A percentile compares a stretch with the other conserved stretches of the same genome.
Evolutionary conservation across 2,888 invertebrate species (phyloP).

Genomic region (Pachydiplax longipennis): DNA sequence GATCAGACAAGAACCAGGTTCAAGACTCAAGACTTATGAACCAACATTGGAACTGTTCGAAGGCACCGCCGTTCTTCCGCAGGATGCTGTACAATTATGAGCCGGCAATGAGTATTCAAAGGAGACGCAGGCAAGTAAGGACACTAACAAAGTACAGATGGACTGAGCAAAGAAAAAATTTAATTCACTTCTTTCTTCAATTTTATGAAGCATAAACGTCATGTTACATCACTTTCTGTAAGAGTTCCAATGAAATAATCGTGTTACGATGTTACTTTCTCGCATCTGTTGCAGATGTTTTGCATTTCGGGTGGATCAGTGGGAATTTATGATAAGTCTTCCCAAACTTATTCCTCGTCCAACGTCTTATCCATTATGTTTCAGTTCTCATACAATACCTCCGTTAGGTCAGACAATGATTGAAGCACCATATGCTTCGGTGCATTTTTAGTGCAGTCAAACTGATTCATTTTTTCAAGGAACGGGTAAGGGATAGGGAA

Average conservation of each 20-base stretch:
- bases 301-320: conserved; percentile 80
- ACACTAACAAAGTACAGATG: conserved; percentile 90
- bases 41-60: conserved; percentile 88
- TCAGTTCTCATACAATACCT: neutral
- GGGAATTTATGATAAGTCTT: conserved; percentile 75
- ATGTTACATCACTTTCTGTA: neutral
- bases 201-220: conserved; percentile 8
- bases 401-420: too few species aligned
- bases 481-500: too few species aligned
- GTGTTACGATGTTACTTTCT: conserved; percentile 64
- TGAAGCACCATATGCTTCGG: too few species aligned
- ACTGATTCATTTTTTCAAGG: too few species aligned
- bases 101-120: conserved; percentile 71
- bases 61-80: conserved; percentile 90
- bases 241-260: neutral
- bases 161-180: conserved; percentile 65
- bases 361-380: neutral
- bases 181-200: conserved; percentile 8
- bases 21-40: conserved; percentile 77
- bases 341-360: conserved; percentile 63
- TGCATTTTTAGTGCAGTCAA: too few species aligned
- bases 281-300: conserved; percentile 74
- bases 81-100: conserved; percentile 90
- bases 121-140: conserved; percentile 76
- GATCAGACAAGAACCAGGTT: conserved; percentile 77